These are phyloP conservation scores for Leptopilina myrica DNA, from an alignment of 2,888 invertebrate genomes.

Conservation along the genomic window DNA sequence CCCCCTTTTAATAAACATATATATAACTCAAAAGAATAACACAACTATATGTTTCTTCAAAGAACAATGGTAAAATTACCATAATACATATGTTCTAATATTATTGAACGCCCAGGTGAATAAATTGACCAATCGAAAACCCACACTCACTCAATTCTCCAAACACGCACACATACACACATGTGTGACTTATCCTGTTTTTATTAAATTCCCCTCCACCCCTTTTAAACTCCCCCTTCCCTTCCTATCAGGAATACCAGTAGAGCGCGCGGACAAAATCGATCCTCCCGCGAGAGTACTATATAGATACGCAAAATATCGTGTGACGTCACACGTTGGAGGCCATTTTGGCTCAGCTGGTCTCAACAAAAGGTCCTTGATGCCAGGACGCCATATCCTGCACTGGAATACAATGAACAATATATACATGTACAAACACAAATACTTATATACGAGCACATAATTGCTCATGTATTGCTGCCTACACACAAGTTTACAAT, in stretches of 20 bases:
- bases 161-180: conserved; percentile 33
- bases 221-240: background rate
- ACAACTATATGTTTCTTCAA: conserved; percentile 32
- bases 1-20: background rate
- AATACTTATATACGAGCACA: conserved; percentile 44
- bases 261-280: conserved; percentile 48
- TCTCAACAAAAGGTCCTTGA: conserved; percentile 70
- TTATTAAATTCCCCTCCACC: conserved; percentile 45
- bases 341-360: conserved; percentile 76
- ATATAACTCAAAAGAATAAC: background rate
- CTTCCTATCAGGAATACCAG: background rate
- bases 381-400: conserved; percentile 72
- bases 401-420: conserved; percentile 66
- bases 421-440: conserved; percentile 46
- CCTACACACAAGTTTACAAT: conserved; percentile 43
- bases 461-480: conserved; percentile 40
- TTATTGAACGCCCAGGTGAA: conserved; percentile 45
- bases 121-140: conserved; percentile 49
- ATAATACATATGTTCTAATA: background rate
- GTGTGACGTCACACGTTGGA: conserved; percentile 67
- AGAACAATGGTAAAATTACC: conserved; percentile 6
- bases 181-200: conserved; percentile 45
- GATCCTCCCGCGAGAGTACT: conserved; percentile 55
- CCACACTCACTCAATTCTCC: conserved; percentile 15
- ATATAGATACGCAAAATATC: conserved; percentile 51